These are phyloP conservation scores for Oxycera nigricornis DNA, from an alignment of 2,888 invertebrate species.

Conservation along the genomic window DNA sequence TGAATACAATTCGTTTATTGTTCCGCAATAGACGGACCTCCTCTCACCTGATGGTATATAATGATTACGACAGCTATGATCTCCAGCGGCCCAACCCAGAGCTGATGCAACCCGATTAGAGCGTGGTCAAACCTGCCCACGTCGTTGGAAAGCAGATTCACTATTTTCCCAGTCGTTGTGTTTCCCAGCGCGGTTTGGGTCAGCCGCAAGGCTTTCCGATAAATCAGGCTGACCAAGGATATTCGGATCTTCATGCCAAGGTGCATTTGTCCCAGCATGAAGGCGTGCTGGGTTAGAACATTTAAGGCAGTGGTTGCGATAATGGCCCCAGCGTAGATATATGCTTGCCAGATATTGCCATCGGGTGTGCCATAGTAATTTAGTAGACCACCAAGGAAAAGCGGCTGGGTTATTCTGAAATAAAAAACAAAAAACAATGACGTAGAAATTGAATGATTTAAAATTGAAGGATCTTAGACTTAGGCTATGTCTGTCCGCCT, in stretches of 20 bases:
- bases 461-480: too few species aligned
- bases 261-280: constrained; percentile 77
- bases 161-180: constrained; percentile 78
- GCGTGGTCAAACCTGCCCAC: constrained; percentile 74
- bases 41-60: constrained; percentile 61
- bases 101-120: constrained; percentile 86
- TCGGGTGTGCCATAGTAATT: constrained; percentile 63
- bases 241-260: constrained; percentile 74
- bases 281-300: constrained; percentile 83
- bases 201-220: constrained; percentile 70
- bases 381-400: constrained; percentile 70
- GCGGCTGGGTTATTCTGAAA: constrained; percentile 69
- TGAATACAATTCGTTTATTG: background rate
- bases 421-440: too few species aligned
- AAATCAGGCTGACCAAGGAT: constrained; percentile 73
- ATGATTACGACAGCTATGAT: constrained; percentile 80
- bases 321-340: constrained; percentile 76
- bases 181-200: constrained; percentile 77
- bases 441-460: constrained; percentile 37
- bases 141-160: constrained; percentile 94
- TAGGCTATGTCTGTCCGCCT: too few species aligned
- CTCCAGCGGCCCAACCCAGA: constrained; percentile 90
- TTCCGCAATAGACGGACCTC: too few species aligned
- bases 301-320: constrained; percentile 76
- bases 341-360: constrained; percentile 66